These are phyloP conservation scores for Ceratina calcarata DNA, from an alignment of 1,140 invertebrate species.

Conservation along the genomic window DNA sequence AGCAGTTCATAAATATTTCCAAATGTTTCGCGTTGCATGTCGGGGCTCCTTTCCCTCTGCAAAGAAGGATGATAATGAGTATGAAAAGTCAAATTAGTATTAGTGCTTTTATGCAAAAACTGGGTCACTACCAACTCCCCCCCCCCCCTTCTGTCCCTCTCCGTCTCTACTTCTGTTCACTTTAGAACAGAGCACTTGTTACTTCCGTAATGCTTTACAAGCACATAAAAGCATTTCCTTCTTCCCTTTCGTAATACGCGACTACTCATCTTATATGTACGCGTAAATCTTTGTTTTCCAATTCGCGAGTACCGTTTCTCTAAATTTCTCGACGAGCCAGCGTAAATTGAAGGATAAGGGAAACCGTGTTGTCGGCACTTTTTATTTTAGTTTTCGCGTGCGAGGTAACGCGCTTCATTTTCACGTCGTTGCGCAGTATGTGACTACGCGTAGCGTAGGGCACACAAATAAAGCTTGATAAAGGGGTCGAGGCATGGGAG, in stretches of 20 bases:
- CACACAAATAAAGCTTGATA: constrained; percentile 1
- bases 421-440: neutral
- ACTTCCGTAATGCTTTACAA: neutral
- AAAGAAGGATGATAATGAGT: neutral
- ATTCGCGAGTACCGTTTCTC: neutral
- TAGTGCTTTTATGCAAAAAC: neutral
- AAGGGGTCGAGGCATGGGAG: constrained; percentile 2
- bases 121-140: neutral
- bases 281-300: neutral
- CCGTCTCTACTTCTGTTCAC: too few relatives aligned
- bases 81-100: neutral
- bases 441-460: neutral
- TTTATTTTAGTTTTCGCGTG: neutral
- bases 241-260: too few relatives aligned
- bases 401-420: neutral
- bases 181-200: neutral
- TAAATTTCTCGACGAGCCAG: neutral
- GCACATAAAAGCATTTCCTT: neutral
- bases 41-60: neutral
- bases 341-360: neutral
- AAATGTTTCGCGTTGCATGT: neutral
- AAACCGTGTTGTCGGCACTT: too few relatives aligned
- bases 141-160: too few relatives aligned
- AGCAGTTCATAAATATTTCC: neutral
- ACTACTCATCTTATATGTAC: too few relatives aligned